Evolutionary conservation across 2,888 invertebrate species (phyloP).

Genomic region (Augiades crinisus): DNA sequence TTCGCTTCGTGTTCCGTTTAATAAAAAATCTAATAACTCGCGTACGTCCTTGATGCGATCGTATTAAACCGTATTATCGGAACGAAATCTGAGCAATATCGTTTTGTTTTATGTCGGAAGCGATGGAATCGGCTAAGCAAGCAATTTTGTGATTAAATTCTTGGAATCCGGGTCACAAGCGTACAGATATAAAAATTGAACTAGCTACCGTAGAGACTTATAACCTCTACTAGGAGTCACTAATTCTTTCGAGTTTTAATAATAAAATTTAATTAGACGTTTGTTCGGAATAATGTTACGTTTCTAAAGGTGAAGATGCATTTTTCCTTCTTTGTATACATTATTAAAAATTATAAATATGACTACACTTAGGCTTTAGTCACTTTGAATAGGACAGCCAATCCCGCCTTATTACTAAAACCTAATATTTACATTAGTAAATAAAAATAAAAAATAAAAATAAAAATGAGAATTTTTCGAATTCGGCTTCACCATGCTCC

Average conservation of each 20-base stretch:
- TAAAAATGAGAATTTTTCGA: too few relatives aligned
- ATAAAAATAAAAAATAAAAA: too few relatives aligned
- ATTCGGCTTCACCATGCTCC: too few relatives aligned
- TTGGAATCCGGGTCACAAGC: constrained; percentile 55
- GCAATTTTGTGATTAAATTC: constrained; percentile 75
- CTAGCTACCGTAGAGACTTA: constrained; percentile 37
- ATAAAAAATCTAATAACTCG: constrained; percentile 16
- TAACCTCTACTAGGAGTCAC: constrained; percentile 38
- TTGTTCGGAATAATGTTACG: too few relatives aligned
- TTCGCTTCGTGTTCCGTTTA: neutral
- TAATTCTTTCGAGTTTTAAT: neutral
- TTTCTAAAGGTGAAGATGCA: too few relatives aligned
- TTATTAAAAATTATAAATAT: too few relatives aligned
- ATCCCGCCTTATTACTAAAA: too few relatives aligned
- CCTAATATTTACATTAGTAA: too few relatives aligned
- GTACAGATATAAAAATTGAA: constrained; percentile 56
- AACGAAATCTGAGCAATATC: constrained; percentile 30
- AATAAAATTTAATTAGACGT: too few relatives aligned
- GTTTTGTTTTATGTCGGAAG: constrained; percentile 34
- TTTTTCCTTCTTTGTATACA: too few relatives aligned
- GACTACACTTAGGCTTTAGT: too few relatives aligned
- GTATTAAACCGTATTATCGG: constrained; percentile 27
- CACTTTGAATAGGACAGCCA: too few relatives aligned
- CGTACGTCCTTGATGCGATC: constrained; percentile 11
- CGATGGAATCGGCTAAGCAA: constrained; percentile 64